Evolutionary conservation across 2,113 vertebrate species (phyloP).

Genomic region (Poeciliopsis retropinna): DNA sequence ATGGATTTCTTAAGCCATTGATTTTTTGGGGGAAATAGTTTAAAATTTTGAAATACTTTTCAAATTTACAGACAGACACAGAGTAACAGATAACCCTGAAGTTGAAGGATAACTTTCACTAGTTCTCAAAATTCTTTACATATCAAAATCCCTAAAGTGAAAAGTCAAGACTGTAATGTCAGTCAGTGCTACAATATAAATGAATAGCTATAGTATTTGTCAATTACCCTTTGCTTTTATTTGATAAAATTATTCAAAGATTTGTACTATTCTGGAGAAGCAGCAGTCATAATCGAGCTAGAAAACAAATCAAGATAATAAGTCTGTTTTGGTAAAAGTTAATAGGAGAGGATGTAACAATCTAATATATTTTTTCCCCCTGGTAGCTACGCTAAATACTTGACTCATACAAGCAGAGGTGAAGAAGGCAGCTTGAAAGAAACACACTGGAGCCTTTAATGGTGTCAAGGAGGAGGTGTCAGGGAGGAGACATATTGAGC

Average conservation of each 20-base stretch:
- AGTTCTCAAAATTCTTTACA: no score
- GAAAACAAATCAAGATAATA: background rate
- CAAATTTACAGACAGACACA: no score
- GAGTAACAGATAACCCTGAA: no score
- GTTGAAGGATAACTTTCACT: no score
- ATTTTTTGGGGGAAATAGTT: no score
- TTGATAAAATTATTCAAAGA: background rate
- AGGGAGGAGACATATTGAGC: conserved; percentile 28
- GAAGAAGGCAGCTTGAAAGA: conserved; percentile 26
- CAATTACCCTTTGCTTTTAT: background rate
- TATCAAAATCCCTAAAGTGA: no score
- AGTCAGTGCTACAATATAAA: background rate
- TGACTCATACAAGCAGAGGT: conserved; percentile 30
- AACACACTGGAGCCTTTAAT: conserved; percentile 31
- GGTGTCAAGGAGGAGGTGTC: conserved; percentile 28
- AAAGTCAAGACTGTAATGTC: no score
- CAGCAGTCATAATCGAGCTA: background rate
- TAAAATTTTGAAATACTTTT: no score
- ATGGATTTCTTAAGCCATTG: no score
- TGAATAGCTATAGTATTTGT: background rate
- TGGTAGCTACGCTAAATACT: conserved; percentile 23
- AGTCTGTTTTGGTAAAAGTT: background rate
- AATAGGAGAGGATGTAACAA: conserved; percentile 4
- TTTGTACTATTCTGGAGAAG: background rate
- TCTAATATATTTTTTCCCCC: conserved; percentile 24